Percentiles rank a stretch among this genome's conserved stretches.
phyloP scores from a whole-genome alignment of 2,113 vertebrate genomes.

The Aegotheles bennettii region DNA sequence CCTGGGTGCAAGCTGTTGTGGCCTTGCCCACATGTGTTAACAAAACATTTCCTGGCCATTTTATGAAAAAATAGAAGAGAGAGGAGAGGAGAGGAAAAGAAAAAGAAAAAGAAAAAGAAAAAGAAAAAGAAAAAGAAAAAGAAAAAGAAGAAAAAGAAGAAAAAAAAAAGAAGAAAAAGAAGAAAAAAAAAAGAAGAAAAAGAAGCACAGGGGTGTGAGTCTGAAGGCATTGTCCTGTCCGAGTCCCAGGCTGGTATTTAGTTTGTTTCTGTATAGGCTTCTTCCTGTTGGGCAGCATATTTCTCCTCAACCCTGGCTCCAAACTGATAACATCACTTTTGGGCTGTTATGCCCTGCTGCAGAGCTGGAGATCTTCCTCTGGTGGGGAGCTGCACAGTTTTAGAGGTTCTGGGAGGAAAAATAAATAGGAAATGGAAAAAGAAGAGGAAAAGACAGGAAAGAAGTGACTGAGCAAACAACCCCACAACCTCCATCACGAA shows the following conservation, averaged over 20 bases:
- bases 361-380: neutral
- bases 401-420: neutral
- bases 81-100: no score
- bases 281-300: neutral
- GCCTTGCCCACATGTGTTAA: neutral
- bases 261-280: neutral
- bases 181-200: no score
- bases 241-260: neutral
- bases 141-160: no score
- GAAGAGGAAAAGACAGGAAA: neutral
- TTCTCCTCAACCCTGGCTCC: neutral
- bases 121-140: no score
- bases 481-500: neutral
- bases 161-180: no score
- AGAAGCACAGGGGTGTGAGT: accelerated
- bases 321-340: neutral
- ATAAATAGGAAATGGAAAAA: neutral
- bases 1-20: neutral
- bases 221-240: neutral
- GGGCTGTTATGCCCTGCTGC: neutral
- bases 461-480: neutral
- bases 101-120: no score
- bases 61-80: neutral
- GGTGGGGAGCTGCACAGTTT: neutral
- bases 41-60: neutral